These are phyloP conservation scores for Pelobates fuscus DNA, from an alignment of 2,113 vertebrate species.

Conservation along the genomic window DNA sequence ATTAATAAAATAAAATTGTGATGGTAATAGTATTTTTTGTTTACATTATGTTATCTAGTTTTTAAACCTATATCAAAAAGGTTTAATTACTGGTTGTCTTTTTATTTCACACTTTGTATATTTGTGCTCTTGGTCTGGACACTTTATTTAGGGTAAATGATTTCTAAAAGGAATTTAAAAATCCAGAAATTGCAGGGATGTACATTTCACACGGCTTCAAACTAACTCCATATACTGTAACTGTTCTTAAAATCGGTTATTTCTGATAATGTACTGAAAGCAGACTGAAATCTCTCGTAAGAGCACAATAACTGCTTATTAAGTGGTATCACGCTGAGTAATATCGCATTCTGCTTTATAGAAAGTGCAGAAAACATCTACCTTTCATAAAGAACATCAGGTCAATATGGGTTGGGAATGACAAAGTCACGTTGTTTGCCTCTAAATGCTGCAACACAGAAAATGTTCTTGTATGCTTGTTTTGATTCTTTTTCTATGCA, in stretches of 20 bases:
- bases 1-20: too few relatives aligned
- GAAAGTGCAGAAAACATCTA: neutral
- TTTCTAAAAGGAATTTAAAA: too few relatives aligned
- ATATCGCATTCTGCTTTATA: neutral
- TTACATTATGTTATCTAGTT: too few relatives aligned
- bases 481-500: neutral
- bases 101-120: too few relatives aligned
- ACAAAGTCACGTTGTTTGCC: neutral
- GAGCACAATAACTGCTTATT: constrained; percentile 10
- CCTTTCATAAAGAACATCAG: neutral
- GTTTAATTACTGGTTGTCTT: too few relatives aligned
- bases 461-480: neutral
- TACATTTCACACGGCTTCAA: neutral
- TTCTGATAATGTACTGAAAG: neutral
- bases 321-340: neutral
- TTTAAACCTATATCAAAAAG: too few relatives aligned
- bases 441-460: neutral
- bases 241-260: neutral
- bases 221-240: neutral
- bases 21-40: too few relatives aligned
- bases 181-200: neutral
- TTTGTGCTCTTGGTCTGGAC: too few relatives aligned
- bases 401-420: neutral
- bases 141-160: too few relatives aligned
- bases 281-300: neutral